Evolutionary conservation across 2,888 invertebrate genomes (phyloP), one percentile per base, ranked within the genome.

Genomic region (Apamea sordens): DNA sequence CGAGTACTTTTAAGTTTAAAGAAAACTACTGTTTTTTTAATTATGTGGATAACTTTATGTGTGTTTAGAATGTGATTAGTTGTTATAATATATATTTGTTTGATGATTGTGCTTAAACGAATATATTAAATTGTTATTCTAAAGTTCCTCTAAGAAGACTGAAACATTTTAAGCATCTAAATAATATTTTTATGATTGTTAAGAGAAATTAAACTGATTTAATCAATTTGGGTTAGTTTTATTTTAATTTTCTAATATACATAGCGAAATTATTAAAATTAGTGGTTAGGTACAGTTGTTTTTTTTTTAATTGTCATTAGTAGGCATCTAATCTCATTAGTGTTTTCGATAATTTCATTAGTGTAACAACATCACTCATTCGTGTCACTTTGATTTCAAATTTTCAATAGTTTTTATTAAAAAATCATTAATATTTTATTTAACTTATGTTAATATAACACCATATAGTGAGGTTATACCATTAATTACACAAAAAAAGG

Each of bases 371-470:
- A 64, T 64, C 64, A 64, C 64, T 64, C 64, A 64, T 64, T 64
- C 36, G 64, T 64, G 64, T 64, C 41, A 67, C 44, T 67, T n/a
- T 67, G 67, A 67, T 67, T 67, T 44, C 5, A 69, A 47, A 21
- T 47, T 47, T 50, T 50, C 18, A 32, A 50, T 69, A 68, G 68
- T 47, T 68, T 28, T 68, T 13, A 47, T 47, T 28, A 47, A 68
- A 68, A 68, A 47, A 68, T 69, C 68, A 21, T 50, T 69, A 50
- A 50, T 69, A 69, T 69, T 69, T 69, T 69, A 69, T 69, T 69
- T 18, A 47, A 21, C 47, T 68, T 68, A 47, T 28, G 18, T 68
- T 47, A 68, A 47, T 68, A 68, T 68, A 50, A 69, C 47, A 21
- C 32, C 68, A 50, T 50, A 21, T 32, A 50, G 28, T 69, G 21